Base-by-base conservation (phyloP, 64 coral and sea anemone species). In the Cladopsammia gracilis region DNA sequence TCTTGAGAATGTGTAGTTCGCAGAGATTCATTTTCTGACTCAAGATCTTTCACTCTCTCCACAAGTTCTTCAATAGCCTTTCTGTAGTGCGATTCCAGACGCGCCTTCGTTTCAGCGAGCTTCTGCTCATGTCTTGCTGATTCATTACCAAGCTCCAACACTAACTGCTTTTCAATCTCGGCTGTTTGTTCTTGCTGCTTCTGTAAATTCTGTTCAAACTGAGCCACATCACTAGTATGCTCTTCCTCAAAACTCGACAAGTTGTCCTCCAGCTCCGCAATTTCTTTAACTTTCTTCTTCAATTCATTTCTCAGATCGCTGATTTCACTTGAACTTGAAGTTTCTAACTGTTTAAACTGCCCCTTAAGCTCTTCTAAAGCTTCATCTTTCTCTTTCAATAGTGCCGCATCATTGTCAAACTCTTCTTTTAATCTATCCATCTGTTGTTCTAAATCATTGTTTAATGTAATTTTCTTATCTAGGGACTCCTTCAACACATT, bases 181-280 rank as follows among this genome's bases (percentile, higher is more conserved):
- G 89, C 96, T 3, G 96, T 93, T 48, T 94, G 79, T 76, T 91
- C 88, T 44, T 97, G 96, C 53, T 97, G 91, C 25, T 87, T 94
- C 5, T 92, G 87, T 64, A 97, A 88, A 15, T 80, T 91, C 43
- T 73, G 90, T 49, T 97, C 70, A 15, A 59, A 93, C 48, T 93
- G 73, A 22, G 92, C 71, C 7, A 97, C 83, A n/a, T 97, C 96
- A 7, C 81, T 93, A 16, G 34, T 88, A 25, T 97, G 96, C 69
- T 97, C 96, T 25, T 97, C 96, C 82, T 97, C 96, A 76, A 97
- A 97, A 83, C 96, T 97, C 54, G 92, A 93, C 66, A 97, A 22
- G 73, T 97, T 97, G 51, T 97, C 96, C 73, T 97, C 90, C 1
- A 97, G 68, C 88, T 97, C 96, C 2, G 92, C 57, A 26, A 97